These are phyloP conservation scores for Synanthedon andrenaeformis DNA, from an alignment of 2,888 invertebrate genomes.

Conservation along the genomic window DNA sequence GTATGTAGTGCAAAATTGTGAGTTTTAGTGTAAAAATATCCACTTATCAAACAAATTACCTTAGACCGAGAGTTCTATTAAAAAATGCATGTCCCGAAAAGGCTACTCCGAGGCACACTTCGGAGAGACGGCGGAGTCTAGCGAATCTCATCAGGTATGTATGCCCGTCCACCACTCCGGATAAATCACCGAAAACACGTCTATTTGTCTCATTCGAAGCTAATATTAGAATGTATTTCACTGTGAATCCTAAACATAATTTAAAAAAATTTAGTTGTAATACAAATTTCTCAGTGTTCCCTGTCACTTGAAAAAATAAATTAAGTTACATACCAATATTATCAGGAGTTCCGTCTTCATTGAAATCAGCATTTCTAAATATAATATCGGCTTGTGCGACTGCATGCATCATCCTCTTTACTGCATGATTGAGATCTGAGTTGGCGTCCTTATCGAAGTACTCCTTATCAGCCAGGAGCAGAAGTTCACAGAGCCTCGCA, in stretches of 20 bases:
- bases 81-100: slow-evolving; percentile 65
- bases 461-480: slow-evolving; percentile 59
- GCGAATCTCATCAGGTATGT: slow-evolving; percentile 52
- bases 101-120: slow-evolving; percentile 64
- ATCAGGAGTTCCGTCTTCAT: slow-evolving; percentile 64
- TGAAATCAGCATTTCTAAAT: slow-evolving; percentile 66
- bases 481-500: slow-evolving; percentile 53
- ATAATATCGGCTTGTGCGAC: slow-evolving; percentile 65
- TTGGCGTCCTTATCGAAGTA: slow-evolving; percentile 57
- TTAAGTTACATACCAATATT: slow-evolving; percentile 43
- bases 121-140: slow-evolving; percentile 46
- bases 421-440: slow-evolving; percentile 49
- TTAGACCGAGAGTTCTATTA: slow-evolving; percentile 53
- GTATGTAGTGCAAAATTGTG: too few relatives aligned
- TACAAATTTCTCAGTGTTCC: too few relatives aligned
- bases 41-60: slow-evolving; percentile 19
- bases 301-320: too few relatives aligned
- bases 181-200: slow-evolving; percentile 46
- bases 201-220: slow-evolving; percentile 46
- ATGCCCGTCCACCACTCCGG: slow-evolving; percentile 40
- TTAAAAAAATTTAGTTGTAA: background rate
- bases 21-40: too few relatives aligned
- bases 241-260: slow-evolving; percentile 45
- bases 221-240: slow-evolving; percentile 60
- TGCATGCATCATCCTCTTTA: slow-evolving; percentile 55